Evolutionary conservation across 2,113 vertebrate species (phyloP).

Genomic region (Dromas ardeola): DNA sequence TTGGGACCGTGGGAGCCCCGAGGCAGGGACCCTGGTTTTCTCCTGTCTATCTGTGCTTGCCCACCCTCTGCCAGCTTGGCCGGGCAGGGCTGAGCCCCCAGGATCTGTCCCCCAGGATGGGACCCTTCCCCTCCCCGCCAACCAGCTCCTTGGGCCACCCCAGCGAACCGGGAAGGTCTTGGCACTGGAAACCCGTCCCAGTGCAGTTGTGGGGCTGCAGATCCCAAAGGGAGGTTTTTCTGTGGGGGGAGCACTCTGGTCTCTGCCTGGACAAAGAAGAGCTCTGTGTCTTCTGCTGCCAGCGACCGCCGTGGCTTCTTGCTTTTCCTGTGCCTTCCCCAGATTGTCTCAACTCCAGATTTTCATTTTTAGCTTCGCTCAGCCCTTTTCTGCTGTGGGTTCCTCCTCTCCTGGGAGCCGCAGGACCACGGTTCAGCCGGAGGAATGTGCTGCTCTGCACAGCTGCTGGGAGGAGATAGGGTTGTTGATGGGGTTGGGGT

Average conservation of each 20-base stretch:
- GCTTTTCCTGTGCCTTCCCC: background rate
- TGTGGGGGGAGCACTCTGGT: background rate
- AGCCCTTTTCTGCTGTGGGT: conserved; percentile 62
- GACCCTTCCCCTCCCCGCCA: background rate
- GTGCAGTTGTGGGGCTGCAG: background rate
- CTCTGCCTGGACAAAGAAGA: background rate
- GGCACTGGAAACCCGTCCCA: background rate
- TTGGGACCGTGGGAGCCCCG: background rate
- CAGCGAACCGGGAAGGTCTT: background rate
- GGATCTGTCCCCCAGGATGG: background rate
- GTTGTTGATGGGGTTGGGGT: background rate
- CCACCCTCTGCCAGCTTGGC: background rate
- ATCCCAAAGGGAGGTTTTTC: background rate
- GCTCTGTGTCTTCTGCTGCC: background rate
- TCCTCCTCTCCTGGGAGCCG: conserved; percentile 26
- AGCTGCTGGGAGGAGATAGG: conserved; percentile 50
- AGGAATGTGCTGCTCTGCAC: conserved; percentile 70
- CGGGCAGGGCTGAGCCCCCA: background rate
- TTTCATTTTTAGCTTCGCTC: conserved; percentile 46
- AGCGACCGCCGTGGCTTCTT: accelerated
- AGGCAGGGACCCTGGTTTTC: background rate
- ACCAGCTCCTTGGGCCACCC: accelerated
- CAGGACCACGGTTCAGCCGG: background rate
- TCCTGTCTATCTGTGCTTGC: accelerated
- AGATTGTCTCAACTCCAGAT: conserved; percentile 33